Evolutionary conservation across 1,140 invertebrate genomes (phyloP).

Genomic region (Heliconius nattereri): DNA sequence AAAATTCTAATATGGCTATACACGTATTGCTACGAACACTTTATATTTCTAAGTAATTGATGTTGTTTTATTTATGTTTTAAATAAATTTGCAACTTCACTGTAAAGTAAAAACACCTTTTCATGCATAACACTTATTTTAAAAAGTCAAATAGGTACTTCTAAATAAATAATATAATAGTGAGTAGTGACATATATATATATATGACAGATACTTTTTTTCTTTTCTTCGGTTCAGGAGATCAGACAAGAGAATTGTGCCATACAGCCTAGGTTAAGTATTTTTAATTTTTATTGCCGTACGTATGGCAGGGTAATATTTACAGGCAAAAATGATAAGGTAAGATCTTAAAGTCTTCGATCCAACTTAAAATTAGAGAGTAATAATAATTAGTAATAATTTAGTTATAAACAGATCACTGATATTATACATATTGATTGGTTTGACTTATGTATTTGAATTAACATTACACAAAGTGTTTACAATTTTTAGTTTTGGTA

Average conservation of each 20-base stretch:
- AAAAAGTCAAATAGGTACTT: constrained; percentile 25
- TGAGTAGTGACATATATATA: constrained; percentile 27
- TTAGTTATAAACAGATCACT: too few species aligned
- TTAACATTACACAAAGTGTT: too few species aligned
- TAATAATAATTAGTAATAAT: too few species aligned
- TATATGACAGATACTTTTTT: constrained; percentile 16
- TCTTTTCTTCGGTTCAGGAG: background rate
- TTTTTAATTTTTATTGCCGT: background rate
- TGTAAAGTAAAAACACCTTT: constrained; percentile 13
- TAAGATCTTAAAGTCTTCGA: too few species aligned
- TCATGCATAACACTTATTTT: constrained; percentile 12
- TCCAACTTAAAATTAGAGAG: too few species aligned
- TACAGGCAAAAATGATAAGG: too few species aligned
- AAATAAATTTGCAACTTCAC: constrained; percentile 1
- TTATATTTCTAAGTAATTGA: background rate
- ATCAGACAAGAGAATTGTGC: background rate
- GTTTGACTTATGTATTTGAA: too few species aligned
- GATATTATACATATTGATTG: too few species aligned
- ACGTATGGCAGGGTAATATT: too few species aligned
- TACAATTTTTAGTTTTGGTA: too few species aligned
- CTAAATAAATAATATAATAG: constrained; percentile 34
- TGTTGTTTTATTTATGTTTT: constrained; percentile 9
- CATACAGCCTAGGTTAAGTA: background rate
- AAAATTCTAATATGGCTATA: constrained; percentile 6
- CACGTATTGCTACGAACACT: background rate